These are phyloP conservation scores for Danaus plexippus DNA, from an alignment of 1,140 invertebrate species.

Conservation along the genomic window DNA sequence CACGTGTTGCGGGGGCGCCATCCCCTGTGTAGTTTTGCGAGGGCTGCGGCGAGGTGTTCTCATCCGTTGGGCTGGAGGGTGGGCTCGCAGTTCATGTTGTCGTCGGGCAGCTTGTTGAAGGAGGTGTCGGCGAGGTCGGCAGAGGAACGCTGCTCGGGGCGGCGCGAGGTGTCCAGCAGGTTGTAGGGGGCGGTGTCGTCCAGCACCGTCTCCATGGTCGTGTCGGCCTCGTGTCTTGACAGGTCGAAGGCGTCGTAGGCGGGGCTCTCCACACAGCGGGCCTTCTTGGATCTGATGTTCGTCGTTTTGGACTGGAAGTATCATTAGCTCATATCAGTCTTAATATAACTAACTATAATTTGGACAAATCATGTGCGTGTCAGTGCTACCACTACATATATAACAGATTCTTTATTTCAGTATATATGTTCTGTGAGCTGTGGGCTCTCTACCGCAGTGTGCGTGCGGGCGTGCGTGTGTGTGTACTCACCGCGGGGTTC, in stretches of 20 bases:
- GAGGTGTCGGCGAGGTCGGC: constrained; percentile 27
- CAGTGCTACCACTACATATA: neutral
- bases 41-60: constrained; percentile 14
- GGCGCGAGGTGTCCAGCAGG: constrained; percentile 45
- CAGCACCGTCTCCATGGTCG: constrained; percentile 47
- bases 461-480: constrained; percentile 1
- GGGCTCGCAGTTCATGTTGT: constrained; percentile 62
- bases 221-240: constrained; percentile 52
- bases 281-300: constrained; percentile 47
- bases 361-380: too few relatives aligned
- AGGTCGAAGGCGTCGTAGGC: constrained; percentile 60
- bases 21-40: constrained; percentile 46
- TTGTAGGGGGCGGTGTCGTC: constrained; percentile 26
- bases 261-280: constrained; percentile 22
- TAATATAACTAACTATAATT: too few relatives aligned
- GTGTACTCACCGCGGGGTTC: constrained; percentile 46
- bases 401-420: neutral
- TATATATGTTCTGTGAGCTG: constrained; percentile 3
- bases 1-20: constrained; percentile 35
- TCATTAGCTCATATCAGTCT: too few relatives aligned
- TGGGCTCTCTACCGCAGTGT: neutral
- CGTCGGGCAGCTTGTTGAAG: constrained; percentile 52
- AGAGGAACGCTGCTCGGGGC: constrained; percentile 23
- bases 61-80: constrained; percentile 63
- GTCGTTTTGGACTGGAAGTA: constrained; percentile 53